Evolutionary conservation across 2,113 vertebrate species (phyloP).

Genomic region (Percina caprodes): DNA sequence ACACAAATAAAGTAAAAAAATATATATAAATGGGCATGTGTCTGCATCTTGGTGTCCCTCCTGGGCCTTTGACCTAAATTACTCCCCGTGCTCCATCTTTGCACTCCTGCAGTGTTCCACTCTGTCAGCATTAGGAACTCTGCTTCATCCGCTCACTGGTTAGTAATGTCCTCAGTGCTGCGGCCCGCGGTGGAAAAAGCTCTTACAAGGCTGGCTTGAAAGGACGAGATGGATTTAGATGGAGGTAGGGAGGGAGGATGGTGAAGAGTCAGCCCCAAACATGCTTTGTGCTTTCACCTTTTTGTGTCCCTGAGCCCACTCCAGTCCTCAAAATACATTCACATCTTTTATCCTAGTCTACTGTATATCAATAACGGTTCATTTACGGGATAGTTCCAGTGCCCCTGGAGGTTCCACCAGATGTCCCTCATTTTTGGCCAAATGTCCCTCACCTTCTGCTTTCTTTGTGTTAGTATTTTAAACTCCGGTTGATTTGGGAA

Average conservation of each 20-base stretch:
- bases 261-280: constrained; percentile 37
- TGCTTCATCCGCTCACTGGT: constrained; percentile 59
- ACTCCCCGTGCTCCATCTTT: constrained; percentile 44
- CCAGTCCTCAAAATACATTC: constrained; percentile 9
- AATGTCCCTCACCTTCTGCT: too few relatives aligned
- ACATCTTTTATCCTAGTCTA: too few relatives aligned
- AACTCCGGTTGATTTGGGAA: too few relatives aligned
- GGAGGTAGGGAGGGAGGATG: constrained; percentile 16
- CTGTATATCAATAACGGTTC: too few relatives aligned
- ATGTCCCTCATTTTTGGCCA: too few relatives aligned
- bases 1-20: constrained; percentile 5
- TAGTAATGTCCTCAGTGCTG: constrained; percentile 52
- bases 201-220: constrained; percentile 53
- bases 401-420: too few relatives aligned
- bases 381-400: too few relatives aligned
- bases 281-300: constrained; percentile 25
- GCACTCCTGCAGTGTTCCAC: constrained; percentile 42
- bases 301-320: constrained; percentile 4
- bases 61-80: constrained; percentile 68
- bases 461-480: too few relatives aligned
- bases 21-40: neutral
- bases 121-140: constrained; percentile 65
- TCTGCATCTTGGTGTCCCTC: constrained; percentile 29
- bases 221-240: constrained; percentile 47
- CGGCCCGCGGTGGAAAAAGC: constrained; percentile 62